Evolutionary conservation across 2,797 vertebrate genomes (phyloP), one percentile per base, ranked within the genome.

Genomic region (Gambusia yucatana): DNA sequence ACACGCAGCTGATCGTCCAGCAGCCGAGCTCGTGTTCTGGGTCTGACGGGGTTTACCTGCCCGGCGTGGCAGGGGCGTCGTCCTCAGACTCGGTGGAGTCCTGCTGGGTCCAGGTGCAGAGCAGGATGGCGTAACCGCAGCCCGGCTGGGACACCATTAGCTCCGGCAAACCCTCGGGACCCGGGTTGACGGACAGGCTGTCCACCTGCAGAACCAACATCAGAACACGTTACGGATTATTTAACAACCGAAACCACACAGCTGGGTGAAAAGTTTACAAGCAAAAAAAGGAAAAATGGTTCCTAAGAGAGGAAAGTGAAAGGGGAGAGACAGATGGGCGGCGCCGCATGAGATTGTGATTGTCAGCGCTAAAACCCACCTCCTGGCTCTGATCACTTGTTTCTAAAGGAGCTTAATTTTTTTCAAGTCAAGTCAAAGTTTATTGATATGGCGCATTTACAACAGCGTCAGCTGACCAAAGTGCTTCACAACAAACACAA

Each of bases 61-160:
- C 87, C 10, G 95, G 90, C 0, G 93, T 91, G 28, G 94, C 86
- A 25, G 75, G 89, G 8, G 80, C 84, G 6, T 94, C 94, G 10
- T 92, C 92, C 33, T 86, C 93, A 52, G 72, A 92, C 43, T 73
- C 36, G 20, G 20, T 22, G 16, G 46, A 69, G 86, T 91, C 91
- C 86, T 97, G 97, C 2, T 93, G 93, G 22, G 96, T 97, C 98
- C 98, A 99, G 82, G 97, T 97, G 65, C 98, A 99, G 2, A 96
- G 95, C 13, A 99, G 94, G 84, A 98, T 91, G 6, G 98, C 97
- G 4, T 99, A 99, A 43, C 97, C 97, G 30, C 98, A 99, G 83
- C 98, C 98, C 0, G 98, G 98, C 94, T 99, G 98, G 0, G 98
- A 99, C 48, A 99, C 98, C 96, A 99, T 98, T 78, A 99, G 90